Evolutionary conservation across 1,140 invertebrate species (phyloP).

Genomic region (Caerostris extrusa): DNA sequence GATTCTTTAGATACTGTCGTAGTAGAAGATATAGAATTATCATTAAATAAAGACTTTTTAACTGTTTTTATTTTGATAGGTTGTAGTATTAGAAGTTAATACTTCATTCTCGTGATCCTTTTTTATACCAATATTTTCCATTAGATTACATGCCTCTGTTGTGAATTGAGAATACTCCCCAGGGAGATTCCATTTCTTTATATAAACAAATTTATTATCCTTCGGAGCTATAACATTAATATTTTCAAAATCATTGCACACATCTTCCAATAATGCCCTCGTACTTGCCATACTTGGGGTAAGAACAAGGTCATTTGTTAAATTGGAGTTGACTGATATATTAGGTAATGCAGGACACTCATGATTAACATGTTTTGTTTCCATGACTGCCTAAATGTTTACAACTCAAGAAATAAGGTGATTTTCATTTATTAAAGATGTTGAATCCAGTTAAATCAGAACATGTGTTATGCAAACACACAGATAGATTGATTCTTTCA

Average conservation of each 20-base stretch:
- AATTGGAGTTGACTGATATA: neutral
- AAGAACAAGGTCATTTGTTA: neutral
- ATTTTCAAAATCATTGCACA: constrained; percentile 20
- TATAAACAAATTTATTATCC: neutral
- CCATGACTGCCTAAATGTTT: neutral
- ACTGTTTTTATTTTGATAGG: neutral
- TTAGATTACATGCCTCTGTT: neutral
- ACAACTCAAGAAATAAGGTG: neutral
- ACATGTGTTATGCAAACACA: no score
- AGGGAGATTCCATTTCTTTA: neutral
- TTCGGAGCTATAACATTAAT: neutral
- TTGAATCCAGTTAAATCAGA: neutral
- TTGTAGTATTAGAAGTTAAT: neutral
- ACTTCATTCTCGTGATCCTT: neutral
- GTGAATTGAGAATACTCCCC: neutral
- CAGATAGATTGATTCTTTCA: no score
- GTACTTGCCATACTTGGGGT: neutral
- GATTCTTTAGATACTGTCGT: no score
- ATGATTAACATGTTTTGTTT: neutral
- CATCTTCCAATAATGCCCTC: neutral
- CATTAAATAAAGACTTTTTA: neutral
- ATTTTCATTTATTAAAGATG: neutral
- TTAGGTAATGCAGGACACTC: neutral
- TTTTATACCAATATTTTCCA: no score
- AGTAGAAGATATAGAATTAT: neutral